Conservation (phyloP, 1,140 invertebrate species). For the Callitettix versicolor region DNA sequence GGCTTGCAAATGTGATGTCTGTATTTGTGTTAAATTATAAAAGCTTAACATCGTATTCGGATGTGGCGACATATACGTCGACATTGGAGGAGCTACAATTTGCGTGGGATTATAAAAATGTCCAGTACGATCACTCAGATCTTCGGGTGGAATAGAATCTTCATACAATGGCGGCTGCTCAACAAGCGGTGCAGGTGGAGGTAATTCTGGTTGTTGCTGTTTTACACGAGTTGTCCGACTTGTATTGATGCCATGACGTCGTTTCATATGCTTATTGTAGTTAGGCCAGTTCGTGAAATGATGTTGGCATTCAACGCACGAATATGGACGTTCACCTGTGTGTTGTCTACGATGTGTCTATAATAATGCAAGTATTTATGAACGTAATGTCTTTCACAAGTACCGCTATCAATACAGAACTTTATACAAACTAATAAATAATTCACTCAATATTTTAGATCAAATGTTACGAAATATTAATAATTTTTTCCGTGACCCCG, state of each 20-base stretch:
- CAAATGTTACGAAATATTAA: no score
- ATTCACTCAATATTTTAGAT: no score
- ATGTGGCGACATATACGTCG: neutral
- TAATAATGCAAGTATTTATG: conserved; percentile 10
- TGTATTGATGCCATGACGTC: conserved; percentile 38
- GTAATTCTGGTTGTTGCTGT: neutral
- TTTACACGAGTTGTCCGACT: conserved; percentile 16
- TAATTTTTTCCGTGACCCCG: no score
- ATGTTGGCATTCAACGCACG: conserved; percentile 47
- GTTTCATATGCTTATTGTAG: conserved; percentile 66
- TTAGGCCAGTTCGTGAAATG: conserved; percentile 68
- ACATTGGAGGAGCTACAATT: neutral
- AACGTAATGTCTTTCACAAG: neutral
- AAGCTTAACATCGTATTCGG: conserved; percentile 9
- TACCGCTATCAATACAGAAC: neutral
- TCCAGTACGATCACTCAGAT: neutral
- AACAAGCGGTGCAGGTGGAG: neutral
- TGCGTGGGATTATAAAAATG: conserved; percentile 1
- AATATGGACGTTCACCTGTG: conserved; percentile 46
- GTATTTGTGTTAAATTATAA: conserved; percentile 4
- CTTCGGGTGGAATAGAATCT: conserved; percentile 3
- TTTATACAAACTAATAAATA: no score
- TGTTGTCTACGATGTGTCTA: conserved; percentile 51
- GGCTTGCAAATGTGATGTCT: neutral
- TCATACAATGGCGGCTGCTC: conserved; percentile 9